Conservation (phyloP, 1,140 invertebrate genomes). For the Calliphora vicina region DNA sequence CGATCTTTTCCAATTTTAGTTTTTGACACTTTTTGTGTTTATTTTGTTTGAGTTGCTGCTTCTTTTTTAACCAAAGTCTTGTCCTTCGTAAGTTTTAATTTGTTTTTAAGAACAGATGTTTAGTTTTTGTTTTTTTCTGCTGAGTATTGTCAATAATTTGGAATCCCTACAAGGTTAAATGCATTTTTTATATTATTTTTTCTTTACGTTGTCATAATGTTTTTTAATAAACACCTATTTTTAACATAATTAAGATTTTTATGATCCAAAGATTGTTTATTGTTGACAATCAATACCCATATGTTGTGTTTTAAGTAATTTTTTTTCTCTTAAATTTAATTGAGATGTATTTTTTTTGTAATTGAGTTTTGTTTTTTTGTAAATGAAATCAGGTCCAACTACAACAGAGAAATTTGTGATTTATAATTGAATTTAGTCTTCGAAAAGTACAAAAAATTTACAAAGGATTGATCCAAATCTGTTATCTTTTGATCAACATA, state of each 20-base stretch:
- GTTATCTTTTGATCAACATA: no score
- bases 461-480: no score
- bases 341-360: neutral
- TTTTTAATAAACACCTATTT: neutral
- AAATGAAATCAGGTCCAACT: no score
- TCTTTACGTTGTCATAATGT: neutral
- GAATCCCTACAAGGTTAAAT: neutral
- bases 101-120: neutral
- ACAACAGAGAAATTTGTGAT: no score
- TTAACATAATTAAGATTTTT: neutral
- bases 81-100: neutral
- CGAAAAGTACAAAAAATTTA: no score
- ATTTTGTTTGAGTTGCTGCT: no score
- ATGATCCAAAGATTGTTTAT: neutral
- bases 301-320: neutral
- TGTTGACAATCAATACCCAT: neutral
- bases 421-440: no score
- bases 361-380: no score
- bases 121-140: neutral
- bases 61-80: neutral
- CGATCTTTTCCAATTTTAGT: neutral
- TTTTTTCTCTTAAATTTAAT: neutral
- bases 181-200: neutral
- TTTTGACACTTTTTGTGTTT: neutral
- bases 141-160: neutral